Conservation (phyloP, 2,113 vertebrate genomes). For the Crypturellus undulatus region DNA sequence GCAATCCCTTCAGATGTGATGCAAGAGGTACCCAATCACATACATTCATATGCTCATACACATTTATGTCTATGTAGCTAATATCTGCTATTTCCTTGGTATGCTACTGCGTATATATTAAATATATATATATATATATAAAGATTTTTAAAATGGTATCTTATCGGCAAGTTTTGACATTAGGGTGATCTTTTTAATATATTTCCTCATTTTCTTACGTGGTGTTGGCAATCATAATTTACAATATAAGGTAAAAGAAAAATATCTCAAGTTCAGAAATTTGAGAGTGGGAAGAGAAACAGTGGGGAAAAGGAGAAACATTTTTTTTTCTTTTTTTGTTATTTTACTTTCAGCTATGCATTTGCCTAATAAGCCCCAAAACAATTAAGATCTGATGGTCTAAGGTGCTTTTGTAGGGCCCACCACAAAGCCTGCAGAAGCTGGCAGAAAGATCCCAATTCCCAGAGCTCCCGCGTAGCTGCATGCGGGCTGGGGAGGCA, state of each 20-base stretch:
- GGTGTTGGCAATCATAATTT: background rate
- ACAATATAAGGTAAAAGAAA: background rate
- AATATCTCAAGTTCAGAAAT: background rate
- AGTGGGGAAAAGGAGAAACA: background rate
- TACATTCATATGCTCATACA: background rate
- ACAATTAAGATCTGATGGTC: background rate
- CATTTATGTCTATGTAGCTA: background rate
- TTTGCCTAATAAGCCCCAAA: constrained; percentile 8
- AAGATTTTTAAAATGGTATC: background rate
- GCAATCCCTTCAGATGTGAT: background rate
- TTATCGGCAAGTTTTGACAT: background rate
- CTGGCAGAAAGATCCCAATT: background rate
- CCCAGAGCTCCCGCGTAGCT: accelerated
- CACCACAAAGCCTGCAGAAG: background rate
- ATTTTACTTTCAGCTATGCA: background rate
- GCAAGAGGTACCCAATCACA: background rate
- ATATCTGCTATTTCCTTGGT: background rate
- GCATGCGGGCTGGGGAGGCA: accelerated
- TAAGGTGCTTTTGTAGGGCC: background rate
- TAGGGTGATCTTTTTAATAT: background rate
- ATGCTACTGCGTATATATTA: background rate
- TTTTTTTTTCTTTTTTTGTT: background rate
- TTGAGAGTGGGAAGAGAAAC: background rate
- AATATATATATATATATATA: background rate
- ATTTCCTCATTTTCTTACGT: background rate